Evolutionary conservation across 2,888 invertebrate species (phyloP).

Genomic region (Ophraella communa): DNA sequence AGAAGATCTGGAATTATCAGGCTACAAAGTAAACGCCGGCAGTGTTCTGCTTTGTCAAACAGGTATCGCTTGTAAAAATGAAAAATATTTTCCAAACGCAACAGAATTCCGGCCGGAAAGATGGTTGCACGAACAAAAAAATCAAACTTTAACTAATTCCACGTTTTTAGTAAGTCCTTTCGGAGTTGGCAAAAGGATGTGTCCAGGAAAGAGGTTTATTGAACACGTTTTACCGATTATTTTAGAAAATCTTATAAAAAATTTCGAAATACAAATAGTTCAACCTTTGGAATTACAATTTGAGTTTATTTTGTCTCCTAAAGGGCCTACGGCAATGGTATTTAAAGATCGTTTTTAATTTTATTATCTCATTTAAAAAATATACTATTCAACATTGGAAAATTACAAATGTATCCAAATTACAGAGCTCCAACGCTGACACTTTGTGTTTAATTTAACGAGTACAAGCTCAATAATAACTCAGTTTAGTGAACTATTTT

Average conservation of each 20-base stretch:
- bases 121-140: slow-evolving; percentile 67
- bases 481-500: too few relatives aligned
- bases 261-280: slow-evolving; percentile 74
- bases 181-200: slow-evolving; percentile 80
- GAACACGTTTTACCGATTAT: slow-evolving; percentile 78
- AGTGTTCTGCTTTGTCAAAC: slow-evolving; percentile 83
- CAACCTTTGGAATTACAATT: slow-evolving; percentile 75
- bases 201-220: slow-evolving; percentile 85
- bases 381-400: too few relatives aligned
- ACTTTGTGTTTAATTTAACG: too few relatives aligned
- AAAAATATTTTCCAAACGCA: slow-evolving; percentile 77
- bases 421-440: too few relatives aligned
- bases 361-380: too few relatives aligned
- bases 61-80: slow-evolving; percentile 79
- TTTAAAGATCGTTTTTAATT: slow-evolving; percentile 64
- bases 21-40: slow-evolving; percentile 75
- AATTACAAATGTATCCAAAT: too few relatives aligned
- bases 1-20: slow-evolving; percentile 72
- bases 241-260: slow-evolving; percentile 70
- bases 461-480: too few relatives aligned
- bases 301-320: slow-evolving; percentile 81
- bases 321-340: slow-evolving; percentile 73
- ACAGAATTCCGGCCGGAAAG: slow-evolving; percentile 77
- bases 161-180: slow-evolving; percentile 77
- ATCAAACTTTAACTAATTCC: slow-evolving; percentile 60